phyloP scores from a whole-genome alignment of 1,140 invertebrate genomes.

The Scaptomyza pallida region DNA sequence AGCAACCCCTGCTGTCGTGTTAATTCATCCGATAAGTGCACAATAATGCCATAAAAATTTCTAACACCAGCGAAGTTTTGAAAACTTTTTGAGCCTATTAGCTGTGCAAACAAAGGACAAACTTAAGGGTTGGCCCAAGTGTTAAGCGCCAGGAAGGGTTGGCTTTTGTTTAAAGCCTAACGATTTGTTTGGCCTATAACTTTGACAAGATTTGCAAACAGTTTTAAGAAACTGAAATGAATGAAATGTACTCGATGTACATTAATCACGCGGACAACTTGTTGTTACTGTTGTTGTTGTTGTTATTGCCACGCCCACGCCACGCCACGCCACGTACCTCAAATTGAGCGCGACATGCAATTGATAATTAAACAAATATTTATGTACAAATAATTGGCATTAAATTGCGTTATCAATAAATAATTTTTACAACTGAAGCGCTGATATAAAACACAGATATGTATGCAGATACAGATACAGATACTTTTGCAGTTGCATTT shows the following conservation, averaged over 20 bases:
- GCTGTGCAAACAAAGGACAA: constrained; percentile 47
- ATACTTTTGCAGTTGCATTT: constrained; percentile 15
- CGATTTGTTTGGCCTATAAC: constrained; percentile 45
- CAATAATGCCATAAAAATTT: constrained; percentile 69
- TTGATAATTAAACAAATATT: constrained; percentile 79
- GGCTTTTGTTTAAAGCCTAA: constrained; percentile 22
- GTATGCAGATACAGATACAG: constrained; percentile 31
- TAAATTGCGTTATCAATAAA: constrained; percentile 83
- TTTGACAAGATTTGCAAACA: constrained; percentile 62
- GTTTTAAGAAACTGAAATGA: constrained; percentile 13
- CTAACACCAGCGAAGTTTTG: constrained; percentile 53
- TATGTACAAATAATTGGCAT: constrained; percentile 80
- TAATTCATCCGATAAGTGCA: constrained; percentile 79
- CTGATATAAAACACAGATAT: constrained; percentile 35
- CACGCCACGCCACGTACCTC: constrained; percentile 23
- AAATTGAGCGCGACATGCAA: constrained; percentile 51
- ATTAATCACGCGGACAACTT: constrained; percentile 53
- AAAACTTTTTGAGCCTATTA: constrained; percentile 60
- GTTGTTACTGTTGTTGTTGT: not conserved
- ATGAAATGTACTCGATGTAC: constrained; percentile 9
- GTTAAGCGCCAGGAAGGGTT: constrained; percentile 11
- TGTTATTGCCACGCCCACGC: constrained; percentile 13
- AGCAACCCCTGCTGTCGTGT: constrained; percentile 51
- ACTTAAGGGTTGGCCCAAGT: constrained; percentile 17
- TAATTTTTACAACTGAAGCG: constrained; percentile 72